Base-by-base conservation (phyloP, 2,797 vertebrate genomes). In the Austrolebias charrua region DNA sequence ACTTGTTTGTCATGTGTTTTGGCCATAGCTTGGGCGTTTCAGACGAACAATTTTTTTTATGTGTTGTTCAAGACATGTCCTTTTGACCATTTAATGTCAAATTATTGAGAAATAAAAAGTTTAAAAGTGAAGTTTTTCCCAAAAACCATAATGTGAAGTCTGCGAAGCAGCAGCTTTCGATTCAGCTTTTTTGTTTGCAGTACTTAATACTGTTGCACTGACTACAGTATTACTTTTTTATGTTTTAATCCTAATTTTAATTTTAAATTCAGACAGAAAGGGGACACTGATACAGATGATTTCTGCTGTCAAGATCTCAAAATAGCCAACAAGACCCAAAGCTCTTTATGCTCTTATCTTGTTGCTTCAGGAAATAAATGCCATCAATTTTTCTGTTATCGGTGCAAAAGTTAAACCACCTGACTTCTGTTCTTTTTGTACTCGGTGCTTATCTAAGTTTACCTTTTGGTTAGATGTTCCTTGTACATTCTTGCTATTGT, bases 371-470 rank as follows among this genome's bases (percentile, higher is more conserved):
- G 40, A 60, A 49, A 28, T 29, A 7, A 51, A 29, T 44, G 16
- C 5, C 2, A 0, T 16, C 28, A 12, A 7, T 47, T 67, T 35
- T 2, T 11, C 4, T 43, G 5, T 60, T 62, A 59, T 79, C 60
- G 10, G 57, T 44, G 14, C 24, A 38, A 15, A 38, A 2, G 3
- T 10, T 35, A 19, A 38, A 15, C 6, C 20, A 24, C 24, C 24
- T 24, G 24, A 24, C 24, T 24, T 24, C 24, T 24, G 24, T 24
- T 24, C 24, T 24, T 24, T 62, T 60, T 76, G 59, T 76, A 19
- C 66, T 54, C 31, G 38, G 18, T 55, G 16, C 54, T 59, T 60
- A 75, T 68, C 63, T 62, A 7, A 66, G n/a, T 52, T 45, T 44
- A n/a, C 45, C 52, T 33, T 54, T 0, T 53, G 24, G 24, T 24